Conservation (phyloP, 1,140 invertebrate species). For the Orius insidiosus region DNA sequence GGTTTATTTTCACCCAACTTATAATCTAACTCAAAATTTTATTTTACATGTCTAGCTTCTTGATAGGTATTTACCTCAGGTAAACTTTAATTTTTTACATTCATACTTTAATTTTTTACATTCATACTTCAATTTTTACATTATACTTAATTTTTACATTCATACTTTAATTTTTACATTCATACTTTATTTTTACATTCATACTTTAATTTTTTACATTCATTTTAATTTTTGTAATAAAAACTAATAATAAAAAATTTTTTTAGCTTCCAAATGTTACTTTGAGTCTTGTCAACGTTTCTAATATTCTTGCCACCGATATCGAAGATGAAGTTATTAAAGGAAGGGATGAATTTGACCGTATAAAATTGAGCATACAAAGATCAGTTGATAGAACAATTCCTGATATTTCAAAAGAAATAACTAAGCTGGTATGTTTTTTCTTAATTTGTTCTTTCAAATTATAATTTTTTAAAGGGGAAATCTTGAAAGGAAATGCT, state of each 20-base stretch:
- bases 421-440: slow-evolving; percentile 34
- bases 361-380: slow-evolving; percentile 44
- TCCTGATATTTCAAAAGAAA: slow-evolving; percentile 38
- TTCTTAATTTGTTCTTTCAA: not conserved
- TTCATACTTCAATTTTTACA: too few species aligned
- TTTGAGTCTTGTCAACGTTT: slow-evolving; percentile 41
- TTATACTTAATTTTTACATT: too few species aligned
- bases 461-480: slow-evolving; percentile 23
- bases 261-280: slow-evolving; percentile 56
- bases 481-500: slow-evolving; percentile 23
- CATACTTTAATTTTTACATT: too few species aligned
- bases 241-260: slow-evolving; percentile 4
- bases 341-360: slow-evolving; percentile 40
- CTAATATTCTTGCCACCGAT: slow-evolving; percentile 37
- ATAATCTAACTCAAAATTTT: too few species aligned
- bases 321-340: slow-evolving; percentile 44
- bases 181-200: too few species aligned
- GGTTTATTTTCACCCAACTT: too few species aligned
- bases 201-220: too few species aligned
- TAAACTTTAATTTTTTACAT: slow-evolving; percentile 8
- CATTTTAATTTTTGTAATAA: not conserved
- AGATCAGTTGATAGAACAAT: slow-evolving; percentile 46
- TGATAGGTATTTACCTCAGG: slow-evolving; percentile 19
- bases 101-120: too few species aligned
- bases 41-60: slow-evolving; percentile 20